A percentile compares a stretch with the other conserved stretches of the same genome.
Evolutionary conservation across 1,140 invertebrate species (phyloP).

Genomic region (Vanessa tameamea): DNA sequence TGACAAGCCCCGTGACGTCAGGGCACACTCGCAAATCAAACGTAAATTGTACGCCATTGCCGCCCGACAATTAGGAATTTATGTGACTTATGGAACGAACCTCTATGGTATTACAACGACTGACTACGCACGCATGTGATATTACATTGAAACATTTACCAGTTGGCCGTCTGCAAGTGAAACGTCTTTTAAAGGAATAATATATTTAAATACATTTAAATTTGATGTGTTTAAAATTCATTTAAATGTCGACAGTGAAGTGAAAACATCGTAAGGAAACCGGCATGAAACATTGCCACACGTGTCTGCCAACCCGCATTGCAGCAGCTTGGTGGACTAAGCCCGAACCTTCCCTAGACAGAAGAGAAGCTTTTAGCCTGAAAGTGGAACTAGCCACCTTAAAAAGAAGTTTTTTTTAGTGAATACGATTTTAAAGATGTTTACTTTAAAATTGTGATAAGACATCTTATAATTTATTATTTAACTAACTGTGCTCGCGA

Average conservation of each 20-base stretch:
- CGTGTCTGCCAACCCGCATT: too few relatives aligned
- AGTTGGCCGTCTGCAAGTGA: background rate
- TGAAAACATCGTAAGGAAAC: too few relatives aligned
- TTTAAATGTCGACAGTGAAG: too few relatives aligned
- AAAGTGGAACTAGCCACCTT: too few relatives aligned
- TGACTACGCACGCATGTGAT: background rate
- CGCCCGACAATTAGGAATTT: constrained; percentile 50
- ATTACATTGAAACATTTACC: background rate
- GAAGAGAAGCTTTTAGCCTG: too few relatives aligned
- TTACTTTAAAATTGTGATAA: background rate
- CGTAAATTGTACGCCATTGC: constrained; percentile 48
- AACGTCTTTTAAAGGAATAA: too few relatives aligned
- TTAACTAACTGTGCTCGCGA: background rate
- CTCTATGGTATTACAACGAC: constrained; percentile 11
- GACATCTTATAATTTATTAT: background rate
- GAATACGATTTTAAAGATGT: background rate
- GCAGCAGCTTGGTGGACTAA: too few relatives aligned
- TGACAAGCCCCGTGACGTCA: constrained; percentile 66
- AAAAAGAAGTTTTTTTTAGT: too few relatives aligned
- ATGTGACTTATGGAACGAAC: constrained; percentile 39
- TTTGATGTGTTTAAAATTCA: too few relatives aligned
- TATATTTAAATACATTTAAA: too few relatives aligned
- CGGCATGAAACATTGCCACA: too few relatives aligned
- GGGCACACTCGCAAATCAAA: constrained; percentile 59
- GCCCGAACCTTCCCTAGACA: too few relatives aligned